Evolutionary conservation across 1,140 invertebrate genomes (phyloP), one percentile per base, ranked within the genome.

Genomic region (Sycobia sp.): DNA sequence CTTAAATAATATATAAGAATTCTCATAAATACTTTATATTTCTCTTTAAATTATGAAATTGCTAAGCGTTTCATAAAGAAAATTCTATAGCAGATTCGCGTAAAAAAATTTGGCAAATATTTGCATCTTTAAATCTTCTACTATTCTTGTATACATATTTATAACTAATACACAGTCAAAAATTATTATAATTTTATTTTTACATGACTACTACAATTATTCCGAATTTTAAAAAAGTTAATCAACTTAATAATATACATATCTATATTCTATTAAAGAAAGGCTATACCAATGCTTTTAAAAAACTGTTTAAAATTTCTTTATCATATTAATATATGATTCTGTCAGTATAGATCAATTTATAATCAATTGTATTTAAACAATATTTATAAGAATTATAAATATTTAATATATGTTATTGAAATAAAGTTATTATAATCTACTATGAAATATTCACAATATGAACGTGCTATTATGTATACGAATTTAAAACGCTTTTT

Each of bases 11-110:
- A 39, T 13, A 54, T 53, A 63, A 29, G 29, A 49, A 39, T 49
- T 62, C 16, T 53, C 18, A 29, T 46, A 44, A 58, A 59, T 58
- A 58, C 23, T 58, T 58, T 58, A 46, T 41, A 53, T 34, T 41
- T 65, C 34, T 65, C 41, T 54, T 53, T 56, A 49, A 58, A 47
- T 64, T 47, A 58, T 58, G 29, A 65, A 65, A 57, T 63, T 20
- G 44, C 25, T 57, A 57, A 0, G 53, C 54, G 55, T 41, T 55
- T 41, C 39, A 50, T 55, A 9, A 47, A 47, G 11, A 62, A 51
- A 39, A n/a, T 14, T 62, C 10, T 46, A n/a, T 38, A 38, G 23
- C 14, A 46, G 38, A 49, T 23, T 25, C 16, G 39, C 41, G 20
- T 49, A 47, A 50, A 49, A 50, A 16, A 41, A 25, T 64, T 58